phyloP scores from a whole-genome alignment of 2,113 vertebrate species.

The Geococcyx californianus region DNA sequence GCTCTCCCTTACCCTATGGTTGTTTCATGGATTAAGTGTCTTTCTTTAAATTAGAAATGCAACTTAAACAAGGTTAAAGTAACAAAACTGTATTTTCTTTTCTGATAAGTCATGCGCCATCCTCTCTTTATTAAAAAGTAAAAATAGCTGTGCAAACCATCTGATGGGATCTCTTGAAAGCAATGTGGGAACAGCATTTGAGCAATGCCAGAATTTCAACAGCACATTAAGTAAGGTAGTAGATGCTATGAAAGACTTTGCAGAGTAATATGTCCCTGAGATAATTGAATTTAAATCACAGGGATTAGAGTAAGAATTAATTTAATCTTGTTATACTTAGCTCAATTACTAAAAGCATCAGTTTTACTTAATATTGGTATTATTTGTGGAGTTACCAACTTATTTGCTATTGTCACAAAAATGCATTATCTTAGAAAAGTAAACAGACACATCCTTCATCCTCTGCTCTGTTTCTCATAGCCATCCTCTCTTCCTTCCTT shows the following conservation, averaged over 20 bases:
- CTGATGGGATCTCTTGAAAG: not conserved
- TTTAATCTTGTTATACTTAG: slow-evolving; percentile 24
- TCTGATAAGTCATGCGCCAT: not conserved
- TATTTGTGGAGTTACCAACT: not conserved
- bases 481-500: not conserved
- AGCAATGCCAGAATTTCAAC: not conserved
- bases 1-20: not conserved
- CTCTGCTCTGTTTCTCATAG: not conserved
- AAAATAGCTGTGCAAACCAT: not conserved
- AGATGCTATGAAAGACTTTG: slow-evolving; percentile 7
- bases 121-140: not conserved
- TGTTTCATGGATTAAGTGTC: not conserved
- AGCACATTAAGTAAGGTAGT: not conserved
- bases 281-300: slow-evolving; percentile 16
- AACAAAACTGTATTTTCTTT: not conserved
- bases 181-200: not conserved
- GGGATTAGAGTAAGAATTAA: slow-evolving; percentile 13
- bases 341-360: not conserved
- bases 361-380: not conserved
- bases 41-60: not conserved
- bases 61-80: not conserved
- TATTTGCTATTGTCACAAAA: not conserved
- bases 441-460: slow-evolving; percentile 2
- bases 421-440: not conserved
- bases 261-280: not conserved